Base-by-base conservation (phyloP, 2,113 vertebrate species). In the Sphaerodactylus townsendi region DNA sequence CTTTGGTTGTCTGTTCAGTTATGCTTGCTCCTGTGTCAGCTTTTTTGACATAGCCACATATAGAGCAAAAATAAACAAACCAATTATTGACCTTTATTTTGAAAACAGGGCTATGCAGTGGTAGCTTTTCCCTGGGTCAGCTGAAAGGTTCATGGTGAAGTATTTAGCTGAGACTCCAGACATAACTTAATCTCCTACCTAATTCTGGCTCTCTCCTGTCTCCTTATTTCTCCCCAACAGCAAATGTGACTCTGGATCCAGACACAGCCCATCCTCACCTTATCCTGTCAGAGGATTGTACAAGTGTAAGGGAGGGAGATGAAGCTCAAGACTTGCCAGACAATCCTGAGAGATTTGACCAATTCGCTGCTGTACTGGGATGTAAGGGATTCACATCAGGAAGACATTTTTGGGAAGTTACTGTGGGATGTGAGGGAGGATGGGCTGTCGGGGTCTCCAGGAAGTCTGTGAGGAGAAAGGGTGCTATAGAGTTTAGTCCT, bases 331-430 rank as follows among this genome's bases (percentile, higher is more conserved):
- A 44, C 30, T 15, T 33, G 15, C 39, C 28, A 2, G 2, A 79
- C 6, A 33, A 44, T n/a, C 37, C 77, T 13, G 62, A 79, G 62
- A 66, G 30, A 46, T 46, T n/a, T n/a, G n/a, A n/a, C n/a, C n/a
- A n/a, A n/a, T n/a, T n/a, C n/a, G n/a, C n/a, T n/a, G n/a, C n/a
- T 50, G 77, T 79, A 3, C 44, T 79, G 77, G 77, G 77, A 3
- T 2, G 64, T 35, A 41, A 50, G 30, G 44, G 11, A 1, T 79
- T 79, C 19, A 37, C 5, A 1, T 10, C 10, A 48, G 77, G 77
- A 11, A 25, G 77, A 13, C 44, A 50, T 56, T 56, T 56, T 19
- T 79, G 77, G 77, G 77, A 79, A 13, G 41, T 66, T 17, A 13
- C 1, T 46, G 77, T 79, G 53, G 77, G 15, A 23, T 33, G 19